phyloP scores from a whole-genome alignment of 2,113 vertebrate genomes.

The Orthonyx spaldingii region DNA sequence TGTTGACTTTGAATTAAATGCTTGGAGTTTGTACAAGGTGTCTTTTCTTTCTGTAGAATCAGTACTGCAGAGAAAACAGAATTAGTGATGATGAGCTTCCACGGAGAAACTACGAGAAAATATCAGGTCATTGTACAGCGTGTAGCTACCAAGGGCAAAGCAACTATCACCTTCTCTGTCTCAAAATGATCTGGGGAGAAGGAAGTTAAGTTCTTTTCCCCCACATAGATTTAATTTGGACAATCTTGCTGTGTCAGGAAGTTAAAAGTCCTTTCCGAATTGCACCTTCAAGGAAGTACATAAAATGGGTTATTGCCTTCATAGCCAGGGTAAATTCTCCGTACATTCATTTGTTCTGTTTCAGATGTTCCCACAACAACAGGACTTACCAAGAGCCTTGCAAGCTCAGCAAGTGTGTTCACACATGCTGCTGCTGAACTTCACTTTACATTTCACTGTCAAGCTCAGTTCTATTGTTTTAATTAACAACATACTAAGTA shows the following conservation, averaged over 20 bases:
- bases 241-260: neutral
- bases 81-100: neutral
- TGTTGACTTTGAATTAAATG: neutral
- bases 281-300: neutral
- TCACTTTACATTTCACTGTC: neutral
- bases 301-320: neutral
- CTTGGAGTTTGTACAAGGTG: neutral
- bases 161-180: neutral
- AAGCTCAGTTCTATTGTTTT: neutral
- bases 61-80: neutral
- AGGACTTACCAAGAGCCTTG: rapidly evolving
- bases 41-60: neutral
- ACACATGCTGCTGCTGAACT: rapidly evolving
- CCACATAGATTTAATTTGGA: neutral
- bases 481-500: neutral
- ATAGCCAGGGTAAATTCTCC: neutral
- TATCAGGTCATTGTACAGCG: rapidly evolving
- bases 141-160: neutral
- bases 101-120: neutral
- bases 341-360: neutral
- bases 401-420: neutral
- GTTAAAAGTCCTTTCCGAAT: neutral
- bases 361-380: neutral
- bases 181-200: neutral
- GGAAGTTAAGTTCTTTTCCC: neutral